Evolutionary conservation across 2,888 invertebrate genomes (phyloP).

Genomic region (Conops quadrifasciatus): DNA sequence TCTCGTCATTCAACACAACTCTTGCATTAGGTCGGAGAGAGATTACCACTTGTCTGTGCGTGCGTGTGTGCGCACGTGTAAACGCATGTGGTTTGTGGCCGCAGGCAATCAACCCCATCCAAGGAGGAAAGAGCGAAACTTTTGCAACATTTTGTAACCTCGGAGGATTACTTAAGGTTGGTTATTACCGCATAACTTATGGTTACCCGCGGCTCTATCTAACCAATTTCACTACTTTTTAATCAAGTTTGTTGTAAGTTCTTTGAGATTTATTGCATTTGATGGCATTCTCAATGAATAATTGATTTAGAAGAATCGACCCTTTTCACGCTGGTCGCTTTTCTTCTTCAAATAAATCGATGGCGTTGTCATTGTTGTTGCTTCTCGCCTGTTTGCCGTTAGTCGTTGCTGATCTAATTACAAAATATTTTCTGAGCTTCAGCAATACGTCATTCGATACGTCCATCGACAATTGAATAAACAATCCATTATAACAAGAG

Average conservation of each 20-base stretch:
- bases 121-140: too few relatives aligned
- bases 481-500: conserved; percentile 46
- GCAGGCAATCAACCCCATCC: conserved; percentile 33
- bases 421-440: conserved; percentile 19
- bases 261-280: conserved; percentile 34
- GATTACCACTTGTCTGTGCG: conserved; percentile 10
- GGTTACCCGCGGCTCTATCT: conserved; percentile 43
- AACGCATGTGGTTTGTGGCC: conserved; percentile 19
- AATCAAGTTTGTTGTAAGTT: conserved; percentile 49
- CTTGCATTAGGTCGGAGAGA: conserved; percentile 35
- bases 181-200: too few relatives aligned
- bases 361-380: too few relatives aligned
- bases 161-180: conserved; percentile 34
- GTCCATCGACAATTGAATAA: conserved; percentile 34
- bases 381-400: too few relatives aligned
- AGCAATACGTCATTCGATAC: conserved; percentile 22
- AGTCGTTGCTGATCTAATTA: neutral
- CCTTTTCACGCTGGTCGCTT: neutral
- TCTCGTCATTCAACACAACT: conserved; percentile 2
- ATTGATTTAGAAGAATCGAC: neutral
- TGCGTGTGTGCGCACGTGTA: conserved; percentile 17
- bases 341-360: too few relatives aligned
- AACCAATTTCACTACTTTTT: conserved; percentile 59
- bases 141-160: conserved; percentile 42
- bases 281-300: too few relatives aligned